A percentile compares a stretch with the other conserved stretches of the same genome.
These are phyloP conservation scores for Rhynchotus rufescens DNA, from an alignment of 2,797 vertebrate genomes.

Conservation along the genomic window DNA sequence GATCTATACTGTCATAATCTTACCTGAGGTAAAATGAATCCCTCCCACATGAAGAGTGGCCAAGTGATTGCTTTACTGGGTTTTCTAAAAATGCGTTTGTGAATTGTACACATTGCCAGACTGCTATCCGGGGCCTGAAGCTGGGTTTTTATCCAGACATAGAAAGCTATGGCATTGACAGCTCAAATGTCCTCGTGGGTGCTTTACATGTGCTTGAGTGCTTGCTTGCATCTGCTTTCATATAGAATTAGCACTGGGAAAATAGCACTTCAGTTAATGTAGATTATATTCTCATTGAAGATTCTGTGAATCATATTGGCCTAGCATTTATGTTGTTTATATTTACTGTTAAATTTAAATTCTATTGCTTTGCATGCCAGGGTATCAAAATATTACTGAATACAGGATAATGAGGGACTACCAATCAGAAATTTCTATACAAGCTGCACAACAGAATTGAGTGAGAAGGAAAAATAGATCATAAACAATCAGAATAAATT, in stretches of 20 bases:
- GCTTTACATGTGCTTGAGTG: fast-evolving
- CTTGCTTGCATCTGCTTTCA: not conserved
- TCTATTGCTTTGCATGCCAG: not conserved
- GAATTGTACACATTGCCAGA: not conserved
- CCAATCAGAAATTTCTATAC: not conserved
- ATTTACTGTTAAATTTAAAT: not conserved
- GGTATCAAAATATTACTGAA: not conserved
- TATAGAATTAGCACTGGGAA: not conserved
- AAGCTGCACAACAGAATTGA: not conserved
- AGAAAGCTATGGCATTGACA: not conserved
- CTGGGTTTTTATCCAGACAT: not conserved
- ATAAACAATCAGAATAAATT: not conserved
- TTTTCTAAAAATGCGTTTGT: not conserved
- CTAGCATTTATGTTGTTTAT: not conserved
- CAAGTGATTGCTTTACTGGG: not conserved
- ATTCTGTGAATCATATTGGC: not conserved
- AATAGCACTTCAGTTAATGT: not conserved
- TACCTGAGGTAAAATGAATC: not conserved
- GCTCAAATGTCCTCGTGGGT: not conserved
- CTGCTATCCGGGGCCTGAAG: not conserved
- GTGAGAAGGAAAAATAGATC: not conserved
- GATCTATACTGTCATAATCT: not conserved
- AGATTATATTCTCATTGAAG: not conserved
- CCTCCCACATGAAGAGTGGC: not conserved
- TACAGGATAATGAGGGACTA: not conserved